These are phyloP conservation scores for Tetrao urogallus DNA, from an alignment of 2,113 vertebrate genomes.

Conservation along the genomic window DNA sequence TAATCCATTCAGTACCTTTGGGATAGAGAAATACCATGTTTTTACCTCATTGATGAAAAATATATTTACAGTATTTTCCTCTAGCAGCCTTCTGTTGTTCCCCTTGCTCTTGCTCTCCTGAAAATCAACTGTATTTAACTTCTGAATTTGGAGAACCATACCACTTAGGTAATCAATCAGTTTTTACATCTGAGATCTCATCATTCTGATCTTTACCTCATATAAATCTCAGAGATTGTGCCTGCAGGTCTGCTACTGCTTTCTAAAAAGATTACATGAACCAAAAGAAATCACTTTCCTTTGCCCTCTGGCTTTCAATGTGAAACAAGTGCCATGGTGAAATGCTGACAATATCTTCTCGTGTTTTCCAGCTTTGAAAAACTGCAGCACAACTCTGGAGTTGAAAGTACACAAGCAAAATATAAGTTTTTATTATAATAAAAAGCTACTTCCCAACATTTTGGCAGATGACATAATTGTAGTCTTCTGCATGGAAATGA, in stretches of 20 bases:
- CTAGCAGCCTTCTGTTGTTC: not conserved
- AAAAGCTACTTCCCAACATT: not conserved
- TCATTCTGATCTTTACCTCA: not conserved
- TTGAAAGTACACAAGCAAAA: not conserved
- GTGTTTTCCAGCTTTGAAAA: constrained; percentile 51
- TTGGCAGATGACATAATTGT: not conserved
- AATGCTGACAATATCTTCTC: constrained; percentile 65
- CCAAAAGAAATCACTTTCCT: constrained; percentile 68
- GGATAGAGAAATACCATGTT: constrained; percentile 12
- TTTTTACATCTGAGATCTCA: constrained; percentile 29
- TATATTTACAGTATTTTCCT: not conserved
- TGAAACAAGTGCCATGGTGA: constrained; percentile 61
- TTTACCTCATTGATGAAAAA: constrained; percentile 21
- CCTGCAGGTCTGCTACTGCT: constrained; percentile 45
- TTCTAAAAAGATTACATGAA: constrained; percentile 61
- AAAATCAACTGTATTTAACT: constrained; percentile 10
- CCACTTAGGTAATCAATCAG: not conserved
- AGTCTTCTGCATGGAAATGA: not conserved
- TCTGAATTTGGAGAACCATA: constrained; percentile 8
- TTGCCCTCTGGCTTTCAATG: constrained; percentile 71
- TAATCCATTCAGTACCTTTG: constrained; percentile 35
- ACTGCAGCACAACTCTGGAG: not conserved
- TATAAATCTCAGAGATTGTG: not conserved
- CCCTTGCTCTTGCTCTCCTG: not conserved
- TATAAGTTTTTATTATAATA: not conserved